Conservation (phyloP, 2,888 invertebrate genomes). For the Lithophane socia region DNA sequence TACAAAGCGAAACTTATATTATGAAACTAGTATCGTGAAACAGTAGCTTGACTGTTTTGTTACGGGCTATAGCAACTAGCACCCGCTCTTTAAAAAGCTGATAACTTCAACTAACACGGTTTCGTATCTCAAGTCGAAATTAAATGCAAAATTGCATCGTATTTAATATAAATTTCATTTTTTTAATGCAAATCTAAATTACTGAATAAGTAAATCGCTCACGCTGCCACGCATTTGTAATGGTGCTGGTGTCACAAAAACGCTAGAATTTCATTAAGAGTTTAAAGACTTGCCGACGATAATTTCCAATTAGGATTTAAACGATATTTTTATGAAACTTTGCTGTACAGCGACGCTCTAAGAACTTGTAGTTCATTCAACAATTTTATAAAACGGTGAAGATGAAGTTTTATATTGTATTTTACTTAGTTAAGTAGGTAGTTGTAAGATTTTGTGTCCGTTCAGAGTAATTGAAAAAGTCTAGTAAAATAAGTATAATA, state of each 20-base stretch:
- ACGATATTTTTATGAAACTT: slow-evolving; percentile 58
- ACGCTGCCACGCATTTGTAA: slow-evolving; percentile 20
- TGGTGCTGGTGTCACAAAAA: slow-evolving; percentile 55
- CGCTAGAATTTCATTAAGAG: slow-evolving; percentile 59
- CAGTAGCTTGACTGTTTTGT: too few relatives aligned
- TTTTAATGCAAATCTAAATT: too few relatives aligned
- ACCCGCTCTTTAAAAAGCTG: too few relatives aligned
- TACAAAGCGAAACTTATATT: not conserved
- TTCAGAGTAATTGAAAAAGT: too few relatives aligned
- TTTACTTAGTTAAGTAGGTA: not conserved
- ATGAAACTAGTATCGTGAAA: too few relatives aligned
- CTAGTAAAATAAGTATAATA: not conserved
- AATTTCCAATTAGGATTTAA: slow-evolving; percentile 60
- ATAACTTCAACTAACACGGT: too few relatives aligned
- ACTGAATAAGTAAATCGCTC: not conserved
- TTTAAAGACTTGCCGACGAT: slow-evolving; percentile 56
- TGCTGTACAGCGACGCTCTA: slow-evolving; percentile 21
- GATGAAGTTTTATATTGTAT: not conserved
- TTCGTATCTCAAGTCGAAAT: too few relatives aligned
- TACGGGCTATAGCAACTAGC: too few relatives aligned
- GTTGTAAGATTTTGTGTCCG: not conserved
- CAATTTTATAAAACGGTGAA: not conserved
- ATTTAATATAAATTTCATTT: too few relatives aligned
- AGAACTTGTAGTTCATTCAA: slow-evolving; percentile 12
- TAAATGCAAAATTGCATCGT: too few relatives aligned